A percentile compares a stretch with the other conserved stretches of the same genome.
These are phyloP conservation scores for Acanthosepion lycidas DNA, from an alignment of 2,888 invertebrate species.

Conservation along the genomic window DNA sequence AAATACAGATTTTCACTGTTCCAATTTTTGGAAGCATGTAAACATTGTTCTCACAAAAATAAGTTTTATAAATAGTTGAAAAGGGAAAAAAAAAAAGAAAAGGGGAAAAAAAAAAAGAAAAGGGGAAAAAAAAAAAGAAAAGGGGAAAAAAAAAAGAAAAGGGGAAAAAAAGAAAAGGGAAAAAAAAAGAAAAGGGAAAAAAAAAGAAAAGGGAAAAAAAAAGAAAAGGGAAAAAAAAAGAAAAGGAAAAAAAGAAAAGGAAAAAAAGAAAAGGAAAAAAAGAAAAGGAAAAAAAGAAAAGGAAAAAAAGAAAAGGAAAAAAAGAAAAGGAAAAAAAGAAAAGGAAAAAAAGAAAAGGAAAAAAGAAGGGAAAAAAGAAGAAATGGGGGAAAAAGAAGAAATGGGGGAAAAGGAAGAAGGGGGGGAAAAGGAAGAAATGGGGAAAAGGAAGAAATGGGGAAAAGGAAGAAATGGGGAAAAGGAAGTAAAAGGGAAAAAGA, in stretches of 20 bases:
- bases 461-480: too few relatives aligned
- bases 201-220: neutral
- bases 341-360: neutral
- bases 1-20: too few relatives aligned
- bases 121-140: neutral
- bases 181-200: too few relatives aligned
- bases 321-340: neutral
- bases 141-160: neutral
- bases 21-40: too few relatives aligned
- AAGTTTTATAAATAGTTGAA: too few relatives aligned
- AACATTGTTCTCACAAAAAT: too few relatives aligned
- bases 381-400: too few relatives aligned
- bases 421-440: neutral
- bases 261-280: neutral
- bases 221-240: neutral
- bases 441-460: too few relatives aligned
- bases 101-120: neutral
- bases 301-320: neutral
- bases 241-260: neutral
- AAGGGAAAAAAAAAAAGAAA: neutral
- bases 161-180: neutral
- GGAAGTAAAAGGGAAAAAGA: too few relatives aligned
- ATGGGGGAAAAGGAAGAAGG: neutral
- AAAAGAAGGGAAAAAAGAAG: neutral
- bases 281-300: fast-evolving